A percentile compares a stretch with the other conserved stretches of the same genome.
Conservation (phyloP, 30 jellyfish, hydroid and myxozoan genomes). For the Turritopsis dohrnii region DNA sequence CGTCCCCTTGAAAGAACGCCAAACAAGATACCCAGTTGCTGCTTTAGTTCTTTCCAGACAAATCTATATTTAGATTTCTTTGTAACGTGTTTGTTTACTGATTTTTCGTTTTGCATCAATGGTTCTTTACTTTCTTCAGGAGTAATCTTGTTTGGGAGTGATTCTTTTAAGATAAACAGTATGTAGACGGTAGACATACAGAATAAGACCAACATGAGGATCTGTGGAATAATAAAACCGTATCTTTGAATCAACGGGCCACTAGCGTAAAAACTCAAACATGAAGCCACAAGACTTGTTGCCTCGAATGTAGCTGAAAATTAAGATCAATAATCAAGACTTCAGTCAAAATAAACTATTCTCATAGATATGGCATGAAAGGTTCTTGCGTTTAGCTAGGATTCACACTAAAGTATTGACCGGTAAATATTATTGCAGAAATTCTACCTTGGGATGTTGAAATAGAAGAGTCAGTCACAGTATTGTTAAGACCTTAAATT, state of each 20-base stretch:
- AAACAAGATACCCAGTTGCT: background rate
- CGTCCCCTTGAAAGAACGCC: constrained; percentile 1
- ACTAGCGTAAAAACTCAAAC: constrained; percentile 40
- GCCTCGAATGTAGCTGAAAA: constrained; percentile 58
- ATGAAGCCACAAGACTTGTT: constrained; percentile 44
- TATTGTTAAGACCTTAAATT: background rate
- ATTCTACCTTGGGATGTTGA: background rate
- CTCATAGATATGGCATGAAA: background rate
- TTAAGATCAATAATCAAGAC: background rate
- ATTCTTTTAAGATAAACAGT: constrained; percentile 50
- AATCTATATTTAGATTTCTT: background rate
- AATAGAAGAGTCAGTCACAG: background rate
- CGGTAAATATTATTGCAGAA: too few relatives aligned
- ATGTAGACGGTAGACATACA: constrained; percentile 37
- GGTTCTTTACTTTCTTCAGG: background rate
- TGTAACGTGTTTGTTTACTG: background rate
- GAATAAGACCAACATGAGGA: constrained; percentile 24
- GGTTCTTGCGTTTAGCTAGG: too few relatives aligned
- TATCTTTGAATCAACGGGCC: constrained; percentile 42
- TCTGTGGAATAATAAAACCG: constrained; percentile 49
- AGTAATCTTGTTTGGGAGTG: background rate
- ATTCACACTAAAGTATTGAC: too few relatives aligned
- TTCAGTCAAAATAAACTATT: background rate
- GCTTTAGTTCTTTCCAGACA: background rate
- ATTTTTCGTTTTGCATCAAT: background rate